Evolutionary conservation across 2,888 invertebrate species (phyloP).

Genomic region (Sisyra terminalis): DNA sequence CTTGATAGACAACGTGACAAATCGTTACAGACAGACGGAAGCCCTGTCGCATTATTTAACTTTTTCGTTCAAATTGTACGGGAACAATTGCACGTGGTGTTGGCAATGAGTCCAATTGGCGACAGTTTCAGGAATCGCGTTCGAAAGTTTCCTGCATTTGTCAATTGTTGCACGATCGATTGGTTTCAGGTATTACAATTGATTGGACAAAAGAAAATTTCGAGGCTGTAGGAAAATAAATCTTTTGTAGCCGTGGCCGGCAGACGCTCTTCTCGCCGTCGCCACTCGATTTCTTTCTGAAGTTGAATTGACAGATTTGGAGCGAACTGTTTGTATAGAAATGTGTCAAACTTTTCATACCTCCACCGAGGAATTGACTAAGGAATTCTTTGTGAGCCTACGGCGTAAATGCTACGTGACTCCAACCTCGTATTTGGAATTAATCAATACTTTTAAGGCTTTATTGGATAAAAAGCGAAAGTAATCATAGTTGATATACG

Average conservation of each 20-base stretch:
- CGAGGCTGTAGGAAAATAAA: not conserved
- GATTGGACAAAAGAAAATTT: not conserved
- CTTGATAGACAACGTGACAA: conserved; percentile 80
- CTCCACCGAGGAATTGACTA: conserved; percentile 56
- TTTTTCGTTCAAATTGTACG: conserved; percentile 76
- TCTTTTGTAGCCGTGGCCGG: conserved; percentile 64
- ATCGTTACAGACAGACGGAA: conserved; percentile 81
- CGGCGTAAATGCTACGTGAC: conserved; percentile 78
- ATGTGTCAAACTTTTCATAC: conserved; percentile 85
- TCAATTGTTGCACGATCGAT: conserved; percentile 91
- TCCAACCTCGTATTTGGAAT: conserved; percentile 81
- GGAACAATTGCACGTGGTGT: conserved; percentile 77
- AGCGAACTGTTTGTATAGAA: conserved; percentile 62
- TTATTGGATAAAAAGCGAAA: conserved; percentile 58
- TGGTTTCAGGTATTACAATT: conserved; percentile 62
- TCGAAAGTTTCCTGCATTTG: conserved; percentile 80
- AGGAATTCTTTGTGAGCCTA: conserved; percentile 44
- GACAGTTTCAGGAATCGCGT: conserved; percentile 67
- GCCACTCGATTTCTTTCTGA: conserved; percentile 67
- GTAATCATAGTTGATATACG: conserved; percentile 27
- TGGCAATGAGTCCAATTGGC: conserved; percentile 85
- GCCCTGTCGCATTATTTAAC: conserved; percentile 76
- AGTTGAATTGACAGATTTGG: conserved; percentile 57
- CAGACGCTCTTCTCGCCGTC: conserved; percentile 80
- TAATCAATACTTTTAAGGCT: conserved; percentile 78